Percentiles rank a stretch among this genome's conserved stretches.
phyloP scores from a whole-genome alignment of 2,888 invertebrate genomes.

The Dinocampus coccinellae region DNA sequence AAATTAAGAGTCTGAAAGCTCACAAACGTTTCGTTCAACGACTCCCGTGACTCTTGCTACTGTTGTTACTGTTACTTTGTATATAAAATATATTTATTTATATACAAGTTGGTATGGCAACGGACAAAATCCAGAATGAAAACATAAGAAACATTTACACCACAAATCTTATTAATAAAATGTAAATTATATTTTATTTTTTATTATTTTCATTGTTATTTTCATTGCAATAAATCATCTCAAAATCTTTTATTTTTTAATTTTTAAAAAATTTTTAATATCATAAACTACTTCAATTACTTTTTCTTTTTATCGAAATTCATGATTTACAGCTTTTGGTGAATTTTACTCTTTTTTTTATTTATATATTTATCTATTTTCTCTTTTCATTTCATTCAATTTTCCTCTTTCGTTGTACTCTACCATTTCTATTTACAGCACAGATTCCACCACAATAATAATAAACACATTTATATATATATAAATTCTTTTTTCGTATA shows the following conservation, averaged over 20 bases:
- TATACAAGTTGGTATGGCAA: neutral
- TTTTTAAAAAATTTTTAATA: too few relatives aligned
- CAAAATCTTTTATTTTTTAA: too few relatives aligned
- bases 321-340: too few relatives aligned
- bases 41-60: slow-evolving; percentile 43
- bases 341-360: too few relatives aligned
- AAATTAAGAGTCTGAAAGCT: slow-evolving; percentile 57
- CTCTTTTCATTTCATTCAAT: too few relatives aligned
- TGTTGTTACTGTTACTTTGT: slow-evolving; percentile 2
- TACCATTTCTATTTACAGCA: neutral
- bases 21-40: slow-evolving; percentile 46
- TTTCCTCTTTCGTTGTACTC: neutral
- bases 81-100: neutral
- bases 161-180: neutral
- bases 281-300: too few relatives aligned
- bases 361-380: too few relatives aligned
- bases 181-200: neutral
- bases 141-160: neutral
- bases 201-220: neutral
- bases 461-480: neutral
- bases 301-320: too few relatives aligned
- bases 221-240: neutral
- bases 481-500: neutral
- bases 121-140: neutral
- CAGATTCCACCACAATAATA: neutral